Conservation (phyloP, 2,113 vertebrate genomes). For the Arenaria interpres region DNA sequence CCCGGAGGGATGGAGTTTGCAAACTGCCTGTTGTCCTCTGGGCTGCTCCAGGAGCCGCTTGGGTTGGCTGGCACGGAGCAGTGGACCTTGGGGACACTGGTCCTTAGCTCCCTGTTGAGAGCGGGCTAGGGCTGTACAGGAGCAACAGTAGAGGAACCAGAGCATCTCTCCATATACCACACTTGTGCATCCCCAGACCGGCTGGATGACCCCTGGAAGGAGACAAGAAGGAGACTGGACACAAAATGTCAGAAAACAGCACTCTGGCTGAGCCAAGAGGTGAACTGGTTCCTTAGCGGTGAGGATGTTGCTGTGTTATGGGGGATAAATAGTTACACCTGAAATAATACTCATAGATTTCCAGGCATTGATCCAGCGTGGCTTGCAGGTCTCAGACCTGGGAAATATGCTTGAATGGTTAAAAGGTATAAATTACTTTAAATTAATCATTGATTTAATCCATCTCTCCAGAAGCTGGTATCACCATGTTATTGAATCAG, state of each 20-base stretch:
- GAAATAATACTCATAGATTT: background rate
- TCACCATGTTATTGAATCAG: background rate
- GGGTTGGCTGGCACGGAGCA: background rate
- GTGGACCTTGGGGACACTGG: background rate
- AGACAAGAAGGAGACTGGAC: background rate
- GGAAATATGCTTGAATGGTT: slow-evolving; percentile 4
- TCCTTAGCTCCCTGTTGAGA: background rate
- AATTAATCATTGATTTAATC: slow-evolving; percentile 41
- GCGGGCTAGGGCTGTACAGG: background rate
- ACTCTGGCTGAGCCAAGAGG: background rate
- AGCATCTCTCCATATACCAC: background rate
- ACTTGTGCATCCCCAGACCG: background rate
- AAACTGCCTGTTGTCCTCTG: background rate
- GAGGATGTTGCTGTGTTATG: background rate
- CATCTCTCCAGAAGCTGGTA: background rate
- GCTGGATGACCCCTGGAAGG: background rate
- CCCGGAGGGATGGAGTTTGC: background rate
- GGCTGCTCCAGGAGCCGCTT: background rate
- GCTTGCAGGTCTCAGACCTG: background rate
- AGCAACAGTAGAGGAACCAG: background rate
- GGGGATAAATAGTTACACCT: background rate
- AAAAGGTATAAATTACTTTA: slow-evolving; percentile 28
- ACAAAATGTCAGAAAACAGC: background rate
- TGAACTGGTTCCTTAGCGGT: background rate
- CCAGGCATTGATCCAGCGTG: background rate